Conservation (phyloP, 2,888 invertebrate species). For the Watsonalla cultraria region DNA sequence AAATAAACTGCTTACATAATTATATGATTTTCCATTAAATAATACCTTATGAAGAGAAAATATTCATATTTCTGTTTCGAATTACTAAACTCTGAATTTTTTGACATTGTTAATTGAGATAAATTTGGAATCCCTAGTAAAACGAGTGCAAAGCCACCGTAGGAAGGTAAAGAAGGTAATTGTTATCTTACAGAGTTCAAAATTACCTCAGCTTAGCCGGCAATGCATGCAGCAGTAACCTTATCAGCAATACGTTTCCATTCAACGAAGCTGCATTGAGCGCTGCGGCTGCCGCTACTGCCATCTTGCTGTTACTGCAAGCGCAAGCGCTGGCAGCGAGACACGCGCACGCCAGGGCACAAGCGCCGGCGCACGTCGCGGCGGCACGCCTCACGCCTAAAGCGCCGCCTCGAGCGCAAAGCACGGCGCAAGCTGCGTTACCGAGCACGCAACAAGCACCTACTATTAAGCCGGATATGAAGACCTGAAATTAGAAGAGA, state of each 20-base stretch:
- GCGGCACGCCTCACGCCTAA: constrained; percentile 57
- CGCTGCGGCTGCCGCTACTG: constrained; percentile 63
- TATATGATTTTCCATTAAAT: no score
- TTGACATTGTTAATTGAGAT: no score
- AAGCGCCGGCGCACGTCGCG: constrained; percentile 55
- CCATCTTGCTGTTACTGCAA: constrained; percentile 45
- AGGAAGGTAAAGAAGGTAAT: no score
- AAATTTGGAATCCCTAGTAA: no score
- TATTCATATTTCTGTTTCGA: no score
- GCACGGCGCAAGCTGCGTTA: constrained; percentile 56
- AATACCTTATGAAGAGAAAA: no score
- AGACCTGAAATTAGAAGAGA: constrained; percentile 38
- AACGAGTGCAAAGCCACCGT: no score
- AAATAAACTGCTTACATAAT: no score
- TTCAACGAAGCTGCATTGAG: constrained; percentile 66
- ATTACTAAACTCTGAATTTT: no score
- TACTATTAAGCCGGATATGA: constrained; percentile 64
- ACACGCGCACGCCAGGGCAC: constrained; percentile 54
- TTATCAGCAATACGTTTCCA: constrained; percentile 63
- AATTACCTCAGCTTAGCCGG: constrained; percentile 64
- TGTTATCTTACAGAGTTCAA: not conserved
- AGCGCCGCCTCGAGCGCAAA: constrained; percentile 56
- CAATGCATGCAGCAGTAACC: constrained; percentile 55
- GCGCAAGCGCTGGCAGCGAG: constrained; percentile 61
- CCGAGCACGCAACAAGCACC: constrained; percentile 66